Evolutionary conservation across 2,113 vertebrate genomes (phyloP).

Genomic region (Barnardius zonarius): DNA sequence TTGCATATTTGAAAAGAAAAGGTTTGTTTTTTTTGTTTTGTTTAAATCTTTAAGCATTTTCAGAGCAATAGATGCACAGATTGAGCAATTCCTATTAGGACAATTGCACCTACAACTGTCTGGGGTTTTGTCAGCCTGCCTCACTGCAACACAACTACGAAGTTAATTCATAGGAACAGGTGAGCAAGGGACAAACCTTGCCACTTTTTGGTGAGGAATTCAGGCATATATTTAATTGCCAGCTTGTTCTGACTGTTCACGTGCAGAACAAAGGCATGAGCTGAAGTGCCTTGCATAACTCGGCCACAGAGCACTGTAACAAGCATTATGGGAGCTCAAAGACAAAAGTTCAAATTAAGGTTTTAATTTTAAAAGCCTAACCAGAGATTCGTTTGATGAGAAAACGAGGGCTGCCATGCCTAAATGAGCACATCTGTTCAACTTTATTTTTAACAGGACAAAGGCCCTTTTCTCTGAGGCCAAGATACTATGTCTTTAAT

Average conservation of each 20-base stretch:
- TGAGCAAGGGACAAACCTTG: not conserved
- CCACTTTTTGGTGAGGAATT: not conserved
- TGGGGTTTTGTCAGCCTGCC: not conserved
- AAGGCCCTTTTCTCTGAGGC: conserved; percentile 63
- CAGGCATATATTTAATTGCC: not conserved
- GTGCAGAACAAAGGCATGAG: not conserved
- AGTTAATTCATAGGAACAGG: not conserved
- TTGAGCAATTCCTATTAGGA: not conserved
- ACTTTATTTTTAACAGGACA: conserved; percentile 56
- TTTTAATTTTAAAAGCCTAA: conserved; percentile 3
- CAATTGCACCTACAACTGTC: not conserved
- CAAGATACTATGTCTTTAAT: conserved; percentile 68
- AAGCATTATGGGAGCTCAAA: not conserved
- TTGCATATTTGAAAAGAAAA: not conserved
- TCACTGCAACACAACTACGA: not conserved
- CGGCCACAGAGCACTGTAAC: not conserved
- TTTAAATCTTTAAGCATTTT: not conserved
- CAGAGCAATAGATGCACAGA: not conserved
- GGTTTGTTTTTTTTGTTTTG: not conserved
- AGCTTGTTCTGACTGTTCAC: not conserved
- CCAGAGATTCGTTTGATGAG: not conserved
- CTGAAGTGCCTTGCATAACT: not conserved
- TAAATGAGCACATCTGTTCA: conserved; percentile 63
- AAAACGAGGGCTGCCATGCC: not conserved
- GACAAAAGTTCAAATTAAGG: not conserved